Evolutionary conservation across 2,888 invertebrate species (phyloP).

Genomic region (Sericinus montela): DNA sequence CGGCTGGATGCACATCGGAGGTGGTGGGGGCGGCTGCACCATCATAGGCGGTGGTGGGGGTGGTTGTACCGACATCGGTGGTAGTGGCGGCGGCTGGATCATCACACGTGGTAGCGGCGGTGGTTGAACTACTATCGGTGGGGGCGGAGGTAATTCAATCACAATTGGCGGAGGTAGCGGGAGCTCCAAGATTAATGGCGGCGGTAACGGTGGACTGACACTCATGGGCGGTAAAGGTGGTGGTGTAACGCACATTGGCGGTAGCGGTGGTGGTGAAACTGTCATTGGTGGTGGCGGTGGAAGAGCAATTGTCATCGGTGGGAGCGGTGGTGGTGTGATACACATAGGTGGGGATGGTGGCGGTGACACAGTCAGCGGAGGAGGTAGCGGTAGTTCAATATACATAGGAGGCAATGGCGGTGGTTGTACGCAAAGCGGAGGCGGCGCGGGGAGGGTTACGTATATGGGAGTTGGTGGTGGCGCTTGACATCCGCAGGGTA

Average conservation of each 20-base stretch:
- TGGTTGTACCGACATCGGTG: slow-evolving; percentile 60
- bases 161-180: slow-evolving; percentile 35
- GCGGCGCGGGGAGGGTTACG: slow-evolving; percentile 52
- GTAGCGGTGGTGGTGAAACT: slow-evolving; percentile 48
- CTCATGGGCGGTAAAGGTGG: slow-evolving; percentile 43
- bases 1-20: slow-evolving; percentile 53
- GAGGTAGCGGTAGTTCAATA: slow-evolving; percentile 45
- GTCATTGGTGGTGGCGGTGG: slow-evolving; percentile 46
- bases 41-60: slow-evolving; percentile 57
- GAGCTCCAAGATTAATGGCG: slow-evolving; percentile 32
- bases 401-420: slow-evolving; percentile 52
- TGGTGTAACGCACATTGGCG: slow-evolving; percentile 55
- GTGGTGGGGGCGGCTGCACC: slow-evolving; percentile 55
- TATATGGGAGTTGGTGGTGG: slow-evolving; percentile 48
- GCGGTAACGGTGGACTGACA: slow-evolving; percentile 32
- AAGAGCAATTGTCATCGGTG: slow-evolving; percentile 30
- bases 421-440: slow-evolving; percentile 54
- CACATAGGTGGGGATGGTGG: slow-evolving; percentile 52
- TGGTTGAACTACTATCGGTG: slow-evolving; percentile 60
- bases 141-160: slow-evolving; percentile 37
- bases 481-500: slow-evolving; percentile 34
- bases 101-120: slow-evolving; percentile 55
- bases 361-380: slow-evolving; percentile 54
- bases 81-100: slow-evolving; percentile 60
- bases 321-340: slow-evolving; percentile 40